These are phyloP conservation scores for Corythornis vintsioides DNA, from an alignment of 2,113 vertebrate genomes.

Conservation along the genomic window DNA sequence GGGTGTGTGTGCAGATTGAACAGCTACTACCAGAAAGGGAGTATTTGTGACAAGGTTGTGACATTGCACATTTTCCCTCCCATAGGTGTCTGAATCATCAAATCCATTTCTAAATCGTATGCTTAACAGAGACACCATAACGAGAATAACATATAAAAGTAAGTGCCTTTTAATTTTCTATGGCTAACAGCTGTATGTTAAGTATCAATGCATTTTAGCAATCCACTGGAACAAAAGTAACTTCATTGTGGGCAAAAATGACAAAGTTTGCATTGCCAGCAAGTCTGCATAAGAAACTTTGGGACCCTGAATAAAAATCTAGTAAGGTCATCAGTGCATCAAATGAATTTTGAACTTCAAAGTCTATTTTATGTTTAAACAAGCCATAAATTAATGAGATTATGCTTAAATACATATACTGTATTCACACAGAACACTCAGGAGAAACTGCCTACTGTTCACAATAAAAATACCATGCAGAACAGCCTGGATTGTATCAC, in stretches of 20 bases:
- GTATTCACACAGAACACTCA: not conserved
- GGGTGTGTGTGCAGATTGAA: not conserved
- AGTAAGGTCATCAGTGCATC: not conserved
- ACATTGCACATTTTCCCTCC: constrained; percentile 16
- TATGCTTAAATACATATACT: not conserved
- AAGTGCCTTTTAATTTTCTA: constrained; percentile 74
- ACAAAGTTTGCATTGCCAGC: not conserved
- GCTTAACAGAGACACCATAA: constrained; percentile 99
- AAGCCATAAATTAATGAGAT: not conserved
- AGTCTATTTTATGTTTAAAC: not conserved
- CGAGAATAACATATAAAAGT: constrained; percentile 99
- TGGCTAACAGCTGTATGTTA: not conserved
- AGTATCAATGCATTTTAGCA: not conserved
- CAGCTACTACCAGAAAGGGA: not conserved
- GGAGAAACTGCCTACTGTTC: not conserved
- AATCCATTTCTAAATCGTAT: constrained; percentile 98
- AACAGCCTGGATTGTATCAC: not conserved
- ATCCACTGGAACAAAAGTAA: not conserved
- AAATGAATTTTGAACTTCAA: not conserved
- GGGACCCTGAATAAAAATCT: not conserved
- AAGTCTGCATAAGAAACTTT: not conserved
- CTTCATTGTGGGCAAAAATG: not conserved
- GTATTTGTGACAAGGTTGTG: not conserved
- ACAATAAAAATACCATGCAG: not conserved
- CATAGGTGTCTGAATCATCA: constrained; percentile 94